Percentiles rank a stretch among this genome's conserved stretches.
Evolutionary conservation across 2,888 invertebrate genomes (phyloP).

Genomic region (Agelastica alni): DNA sequence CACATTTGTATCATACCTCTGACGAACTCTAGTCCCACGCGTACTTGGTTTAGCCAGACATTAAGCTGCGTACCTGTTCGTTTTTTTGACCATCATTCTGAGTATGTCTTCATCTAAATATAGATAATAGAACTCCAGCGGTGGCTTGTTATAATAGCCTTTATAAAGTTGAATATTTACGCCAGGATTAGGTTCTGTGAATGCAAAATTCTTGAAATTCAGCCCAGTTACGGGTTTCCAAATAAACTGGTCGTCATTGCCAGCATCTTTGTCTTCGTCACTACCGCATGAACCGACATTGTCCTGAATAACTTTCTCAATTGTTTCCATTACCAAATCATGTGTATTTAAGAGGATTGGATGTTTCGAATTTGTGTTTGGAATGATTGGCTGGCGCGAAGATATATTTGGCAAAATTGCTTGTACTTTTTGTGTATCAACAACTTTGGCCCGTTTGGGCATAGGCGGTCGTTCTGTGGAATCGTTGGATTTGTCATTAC

Average conservation of each 20-base stretch:
- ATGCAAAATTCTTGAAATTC: constrained; percentile 3
- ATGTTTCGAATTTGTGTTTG: too few relatives aligned
- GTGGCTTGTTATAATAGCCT: constrained; percentile 8
- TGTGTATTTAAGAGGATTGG: background rate
- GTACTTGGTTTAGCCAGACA: background rate
- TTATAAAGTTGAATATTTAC: constrained; percentile 4
- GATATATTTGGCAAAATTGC: too few relatives aligned
- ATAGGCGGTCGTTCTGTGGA: background rate
- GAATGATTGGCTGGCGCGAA: background rate
- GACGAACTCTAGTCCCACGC: background rate
- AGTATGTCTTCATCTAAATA: background rate
- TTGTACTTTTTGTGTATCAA: too few relatives aligned
- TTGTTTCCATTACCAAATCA: background rate
- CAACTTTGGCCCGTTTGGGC: constrained; percentile 1
- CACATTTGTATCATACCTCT: background rate
- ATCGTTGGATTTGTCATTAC: constrained; percentile 1
- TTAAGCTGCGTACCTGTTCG: background rate
- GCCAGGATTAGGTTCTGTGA: constrained; percentile 10
- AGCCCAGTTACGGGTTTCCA: background rate
- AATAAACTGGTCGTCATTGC: background rate
- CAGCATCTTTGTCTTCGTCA: background rate
- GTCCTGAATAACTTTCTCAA: background rate
- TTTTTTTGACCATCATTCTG: background rate
- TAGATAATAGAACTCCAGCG: constrained; percentile 4
- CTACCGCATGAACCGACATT: background rate